A percentile compares a stretch with the other conserved stretches of the same genome.
phyloP scores from a whole-genome alignment of 2,113 vertebrate species.

The mouse (Mus musculus) region GRCm39 chr13:104718001-104718500 shows the following conservation, averaged over 20 bases:
- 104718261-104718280: slow-evolving; percentile 60
- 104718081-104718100: slow-evolving; percentile 42
- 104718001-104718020: neutral
- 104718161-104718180: slow-evolving; percentile 70
- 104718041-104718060: neutral
- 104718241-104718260: slow-evolving; percentile 24
- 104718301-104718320: slow-evolving; percentile 46
- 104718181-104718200: slow-evolving; percentile 61
- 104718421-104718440: neutral
- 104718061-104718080: slow-evolving; percentile 14
- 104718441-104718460: neutral
- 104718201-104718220: slow-evolving; percentile 46
- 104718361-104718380: neutral
- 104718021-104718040: neutral
- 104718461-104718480: neutral
- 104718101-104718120: neutral
- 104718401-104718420: neutral
- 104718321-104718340: neutral
- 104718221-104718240: slow-evolving; percentile 56
- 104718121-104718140: slow-evolving; percentile 40
- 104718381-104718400: neutral
- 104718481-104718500: neutral
- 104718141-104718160: slow-evolving; percentile 60
- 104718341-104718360: neutral
- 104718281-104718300: slow-evolving; percentile 43